phyloP scores from a whole-genome alignment of 2,888 invertebrate species.

The Plagiodera versicolora region DNA sequence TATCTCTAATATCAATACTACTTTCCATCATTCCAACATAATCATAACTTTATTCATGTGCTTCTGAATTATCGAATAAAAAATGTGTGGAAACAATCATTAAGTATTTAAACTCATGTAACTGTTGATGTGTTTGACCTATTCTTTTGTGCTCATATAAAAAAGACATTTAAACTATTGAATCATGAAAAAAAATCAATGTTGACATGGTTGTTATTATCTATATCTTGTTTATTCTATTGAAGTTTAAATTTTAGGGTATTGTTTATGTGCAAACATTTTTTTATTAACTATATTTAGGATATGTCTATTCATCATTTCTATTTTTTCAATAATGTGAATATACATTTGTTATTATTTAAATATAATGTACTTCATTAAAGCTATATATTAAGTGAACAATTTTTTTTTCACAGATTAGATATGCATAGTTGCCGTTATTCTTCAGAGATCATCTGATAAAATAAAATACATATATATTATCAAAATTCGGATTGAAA shows the following conservation, averaged over 20 bases:
- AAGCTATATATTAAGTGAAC: neutral
- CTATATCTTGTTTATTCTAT: slow-evolving; percentile 53
- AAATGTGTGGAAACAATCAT: neutral
- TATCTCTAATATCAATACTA: neutral
- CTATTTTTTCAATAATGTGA: slow-evolving; percentile 49
- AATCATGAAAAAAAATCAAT: slow-evolving; percentile 44
- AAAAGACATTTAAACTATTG: slow-evolving; percentile 27
- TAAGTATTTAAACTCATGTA: slow-evolving; percentile 23
- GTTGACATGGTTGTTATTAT: slow-evolving; percentile 53
- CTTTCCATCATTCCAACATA: slow-evolving; percentile 15
- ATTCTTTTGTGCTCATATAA: slow-evolving; percentile 45
- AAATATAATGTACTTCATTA: slow-evolving; percentile 43
- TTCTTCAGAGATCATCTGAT: too few relatives aligned
- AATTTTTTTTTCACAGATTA: too few relatives aligned
- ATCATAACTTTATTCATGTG: too few relatives aligned
- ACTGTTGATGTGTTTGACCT: slow-evolving; percentile 38
- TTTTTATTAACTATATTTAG: slow-evolving; percentile 41
- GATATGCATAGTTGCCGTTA: too few relatives aligned
- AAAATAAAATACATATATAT: too few relatives aligned
- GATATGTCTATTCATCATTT: slow-evolving; percentile 39
- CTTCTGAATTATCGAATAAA: neutral
- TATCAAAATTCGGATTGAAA: too few relatives aligned
- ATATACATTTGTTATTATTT: slow-evolving; percentile 51
- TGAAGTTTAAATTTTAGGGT: slow-evolving; percentile 51
- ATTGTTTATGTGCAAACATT: slow-evolving; percentile 48